Base-by-base conservation (phyloP, 2,888 invertebrate genomes). In the Gryllus longicercus region DNA sequence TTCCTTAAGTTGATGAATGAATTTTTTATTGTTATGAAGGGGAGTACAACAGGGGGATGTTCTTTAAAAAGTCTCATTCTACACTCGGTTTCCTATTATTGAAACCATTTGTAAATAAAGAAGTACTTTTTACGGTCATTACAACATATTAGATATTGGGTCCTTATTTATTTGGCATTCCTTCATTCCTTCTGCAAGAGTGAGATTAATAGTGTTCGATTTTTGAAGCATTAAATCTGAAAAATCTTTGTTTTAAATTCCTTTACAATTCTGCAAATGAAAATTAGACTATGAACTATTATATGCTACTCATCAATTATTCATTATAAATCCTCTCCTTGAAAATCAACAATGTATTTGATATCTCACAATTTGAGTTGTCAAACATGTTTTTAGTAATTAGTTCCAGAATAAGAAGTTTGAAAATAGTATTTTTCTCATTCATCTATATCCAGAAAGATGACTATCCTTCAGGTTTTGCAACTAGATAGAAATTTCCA, bases 101-200 rank as follows among this genome's bases (percentile, higher is more conserved):
- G 89, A 89, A 88, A 89, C 89, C 89, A 89, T 89, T 89, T 89
- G 89, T 89, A 90, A 90, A 90, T 90, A 89, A 89, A 89, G 79
- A 88, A 80, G 82, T 88, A 88, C 88, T 89, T 88, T 88, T 88
- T 88, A 88, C 88, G 63, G 63, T 63, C 14, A 63, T 63, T 63
- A 63, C 63, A 63, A 63, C 63, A 18, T 18, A 63, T 5, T 63
- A n/a, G 63, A 63, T n/a, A 18, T 63, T 63, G 88, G 86, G 77
- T 76, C 77, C 76, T 76, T 75, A 80, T 51, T 38, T 38, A 38
- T 38, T 38, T 38, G 38, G 38, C 5, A 38, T 63, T 63, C 63
- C 63, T 63, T 16, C n/a, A 16, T 63, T 63, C 14, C 63, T 18
- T 18, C 10, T 38, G 38, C 38, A 38, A 38, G 38, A 38, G 38